These are phyloP conservation scores for Propithecus perrieri DNA, from an alignment of 2,797 vertebrate species.

Conservation along the genomic window DNA sequence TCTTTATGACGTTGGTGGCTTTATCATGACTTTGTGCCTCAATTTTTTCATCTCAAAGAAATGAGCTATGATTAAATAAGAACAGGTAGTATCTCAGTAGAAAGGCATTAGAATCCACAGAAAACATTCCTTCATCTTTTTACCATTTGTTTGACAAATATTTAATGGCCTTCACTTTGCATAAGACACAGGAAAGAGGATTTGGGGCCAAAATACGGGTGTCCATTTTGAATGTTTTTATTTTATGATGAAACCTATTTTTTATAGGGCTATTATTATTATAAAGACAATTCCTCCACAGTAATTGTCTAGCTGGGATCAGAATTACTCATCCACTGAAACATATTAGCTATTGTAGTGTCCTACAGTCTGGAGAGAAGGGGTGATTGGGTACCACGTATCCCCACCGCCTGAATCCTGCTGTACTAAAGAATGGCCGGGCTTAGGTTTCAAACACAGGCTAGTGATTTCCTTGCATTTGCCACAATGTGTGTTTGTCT, in stretches of 20 bases:
- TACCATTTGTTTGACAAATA: background rate
- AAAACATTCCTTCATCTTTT: background rate
- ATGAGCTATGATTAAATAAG: background rate
- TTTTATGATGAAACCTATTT: constrained; percentile 42
- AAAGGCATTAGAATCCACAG: background rate
- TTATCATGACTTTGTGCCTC: background rate
- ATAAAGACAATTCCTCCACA: constrained; percentile 45
- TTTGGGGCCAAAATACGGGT: background rate
- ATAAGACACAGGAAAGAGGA: background rate
- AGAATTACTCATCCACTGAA: constrained; percentile 76
- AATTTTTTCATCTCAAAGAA: constrained; percentile 21
- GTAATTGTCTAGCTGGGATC: constrained; percentile 47
- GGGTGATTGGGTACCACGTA: constrained; percentile 13
- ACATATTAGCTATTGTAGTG: constrained; percentile 45
- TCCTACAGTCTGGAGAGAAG: constrained; percentile 60
- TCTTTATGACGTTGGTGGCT: background rate
- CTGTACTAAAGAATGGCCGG: constrained; percentile 42
- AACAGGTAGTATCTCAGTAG: background rate
- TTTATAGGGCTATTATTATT: constrained; percentile 46
- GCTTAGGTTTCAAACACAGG: constrained; percentile 61
- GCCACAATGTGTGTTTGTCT: constrained; percentile 74
- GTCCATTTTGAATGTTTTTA: background rate
- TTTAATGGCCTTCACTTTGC: background rate
- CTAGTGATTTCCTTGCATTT: constrained; percentile 77
- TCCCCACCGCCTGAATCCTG: constrained; percentile 65